Base-by-base conservation (phyloP, 2,888 invertebrate species). In the Apotomis turbidana region DNA sequence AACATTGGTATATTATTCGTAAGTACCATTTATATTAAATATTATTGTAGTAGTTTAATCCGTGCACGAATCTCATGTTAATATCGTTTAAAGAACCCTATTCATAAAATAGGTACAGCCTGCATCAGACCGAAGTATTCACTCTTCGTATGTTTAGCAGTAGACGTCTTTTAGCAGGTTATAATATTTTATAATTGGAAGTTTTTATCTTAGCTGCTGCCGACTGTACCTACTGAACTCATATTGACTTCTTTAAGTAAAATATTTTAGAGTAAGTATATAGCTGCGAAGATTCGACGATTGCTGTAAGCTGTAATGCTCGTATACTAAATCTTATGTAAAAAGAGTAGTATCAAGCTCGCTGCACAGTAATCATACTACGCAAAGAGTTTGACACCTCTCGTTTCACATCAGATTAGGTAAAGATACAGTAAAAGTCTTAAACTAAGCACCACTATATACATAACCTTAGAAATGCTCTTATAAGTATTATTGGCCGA, bases 11-110 rank as follows among this genome's bases (percentile, higher is more conserved):
- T 68, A 68, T 72, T 52, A 58, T 13, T 44, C 71, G 60, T 27
- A 27, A 27, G 27, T 71, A 62, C 67, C 58, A 58, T 67, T 27
- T 27, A 27, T 71, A 68, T 57, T 71, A n/a, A 60, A 62, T 51
- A 71, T 68, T 68, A 68, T 68, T 61, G 67, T 61, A 61, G 55
- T 72, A 68, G 68, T 57, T 62, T 63, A 63, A 63, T 84, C 85
- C 83, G 84, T 81, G 83, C 85, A 86, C 85, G 85, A 88, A 88
- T 84, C 85, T 83, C 84, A 82, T 81, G 78, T 81, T 76, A 77
- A 74, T 74, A 5, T 57, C 27, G 8, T 58, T 67, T 51, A 59
- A 68, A 55, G 46, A 66, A 66, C 46, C 66, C 41, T 15, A 9
- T 36, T 27, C 6, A 41, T 41, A 41, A 1, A 41, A 1, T 36